Conservation (phyloP, 1,140 invertebrate species). For the Delia radicum region DNA sequence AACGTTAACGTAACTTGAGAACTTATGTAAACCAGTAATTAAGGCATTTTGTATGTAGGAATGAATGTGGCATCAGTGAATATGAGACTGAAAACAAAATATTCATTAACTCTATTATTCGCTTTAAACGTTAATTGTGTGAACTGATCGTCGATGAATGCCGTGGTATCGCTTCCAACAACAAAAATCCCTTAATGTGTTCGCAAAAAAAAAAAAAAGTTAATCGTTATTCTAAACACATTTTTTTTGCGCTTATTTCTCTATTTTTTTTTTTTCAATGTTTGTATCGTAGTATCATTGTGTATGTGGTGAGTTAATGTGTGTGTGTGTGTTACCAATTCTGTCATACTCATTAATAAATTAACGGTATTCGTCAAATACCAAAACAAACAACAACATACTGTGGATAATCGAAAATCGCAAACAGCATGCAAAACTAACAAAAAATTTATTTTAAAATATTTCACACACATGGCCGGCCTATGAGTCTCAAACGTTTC, state of each 20-base stretch:
- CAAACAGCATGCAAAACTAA: background rate
- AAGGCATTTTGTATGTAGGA: no score
- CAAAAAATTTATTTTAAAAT: no score
- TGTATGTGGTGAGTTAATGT: background rate
- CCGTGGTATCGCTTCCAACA: no score
- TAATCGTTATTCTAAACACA: background rate
- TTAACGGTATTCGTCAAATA: constrained; percentile 9
- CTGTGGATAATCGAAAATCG: background rate
- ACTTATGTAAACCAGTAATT: background rate
- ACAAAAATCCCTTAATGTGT: background rate
- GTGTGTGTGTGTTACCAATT: background rate
- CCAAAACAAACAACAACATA: background rate
- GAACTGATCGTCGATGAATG: no score
- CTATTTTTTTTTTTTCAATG: no score
- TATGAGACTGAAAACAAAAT: no score
- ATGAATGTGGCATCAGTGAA: background rate
- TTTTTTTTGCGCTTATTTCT: no score
- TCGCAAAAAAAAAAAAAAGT: background rate
- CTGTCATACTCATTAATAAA: constrained; percentile 9
- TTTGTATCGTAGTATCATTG: background rate
- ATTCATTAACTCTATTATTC: no score
- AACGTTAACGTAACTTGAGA: no score
- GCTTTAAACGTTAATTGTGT: background rate
- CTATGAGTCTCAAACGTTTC: background rate
- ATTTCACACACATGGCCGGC: background rate